Percentiles rank a stretch among this genome's conserved stretches.
These are phyloP conservation scores for Alentia gelatinosa DNA, from an alignment of 2,888 invertebrate species.

Conservation along the genomic window DNA sequence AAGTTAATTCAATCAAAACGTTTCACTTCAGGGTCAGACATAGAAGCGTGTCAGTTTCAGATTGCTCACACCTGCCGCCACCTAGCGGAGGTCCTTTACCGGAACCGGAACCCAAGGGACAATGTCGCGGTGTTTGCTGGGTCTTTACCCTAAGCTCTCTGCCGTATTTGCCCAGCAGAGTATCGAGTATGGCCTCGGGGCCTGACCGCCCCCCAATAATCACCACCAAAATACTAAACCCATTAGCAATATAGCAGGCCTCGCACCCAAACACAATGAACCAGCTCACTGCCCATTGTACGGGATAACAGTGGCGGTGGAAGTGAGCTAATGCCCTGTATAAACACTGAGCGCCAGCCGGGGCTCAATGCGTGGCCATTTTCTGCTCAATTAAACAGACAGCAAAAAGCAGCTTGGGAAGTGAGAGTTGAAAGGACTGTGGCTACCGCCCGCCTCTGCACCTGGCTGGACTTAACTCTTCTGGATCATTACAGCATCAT, in stretches of 20 bases:
- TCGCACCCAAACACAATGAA: slow-evolving; percentile 29
- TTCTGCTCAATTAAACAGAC: slow-evolving; percentile 45
- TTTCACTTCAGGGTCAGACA: background rate
- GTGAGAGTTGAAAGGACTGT: background rate
- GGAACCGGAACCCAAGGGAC: slow-evolving; percentile 9
- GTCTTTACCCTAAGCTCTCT: slow-evolving; percentile 40
- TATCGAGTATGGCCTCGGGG: slow-evolving; percentile 15
- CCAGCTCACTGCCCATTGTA: slow-evolving; percentile 10
- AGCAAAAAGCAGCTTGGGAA: slow-evolving; percentile 51
- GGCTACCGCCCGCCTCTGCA: background rate
- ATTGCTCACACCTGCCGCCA: slow-evolving; percentile 31
- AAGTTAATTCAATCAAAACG: background rate
- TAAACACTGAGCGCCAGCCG: background rate
- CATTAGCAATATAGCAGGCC: slow-evolving; percentile 47
- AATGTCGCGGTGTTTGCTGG: slow-evolving; percentile 28
- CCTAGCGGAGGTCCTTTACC: slow-evolving; percentile 21
- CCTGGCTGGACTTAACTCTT: background rate
- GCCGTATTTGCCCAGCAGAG: slow-evolving; percentile 19
- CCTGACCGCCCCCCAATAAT: background rate
- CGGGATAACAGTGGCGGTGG: background rate
- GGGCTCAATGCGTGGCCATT: slow-evolving; percentile 31
- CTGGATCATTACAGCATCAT: no score
- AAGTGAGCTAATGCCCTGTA: slow-evolving; percentile 34
- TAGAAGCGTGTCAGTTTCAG: background rate
- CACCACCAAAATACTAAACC: slow-evolving; percentile 42